Percentiles rank a stretch among this genome's conserved stretches.
These are phyloP conservation scores for Crotalus helleri DNA, from an alignment of 2,113 vertebrate species.

Conservation along the genomic window DNA sequence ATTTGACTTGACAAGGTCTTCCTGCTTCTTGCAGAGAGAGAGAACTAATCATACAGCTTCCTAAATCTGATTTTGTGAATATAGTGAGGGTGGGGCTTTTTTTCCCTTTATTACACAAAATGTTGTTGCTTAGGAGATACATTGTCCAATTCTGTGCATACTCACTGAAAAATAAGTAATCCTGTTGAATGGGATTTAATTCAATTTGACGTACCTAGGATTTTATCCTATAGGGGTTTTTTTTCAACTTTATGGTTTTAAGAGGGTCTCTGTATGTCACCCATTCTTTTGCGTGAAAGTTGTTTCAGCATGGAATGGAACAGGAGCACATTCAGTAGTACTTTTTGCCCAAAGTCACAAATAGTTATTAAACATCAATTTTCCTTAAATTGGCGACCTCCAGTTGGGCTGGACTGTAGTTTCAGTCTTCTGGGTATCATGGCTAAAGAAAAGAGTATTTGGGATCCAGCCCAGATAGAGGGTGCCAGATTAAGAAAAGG, in stretches of 20 bases:
- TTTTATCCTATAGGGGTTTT: neutral
- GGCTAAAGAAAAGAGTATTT: neutral
- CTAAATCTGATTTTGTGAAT: conserved; percentile 38
- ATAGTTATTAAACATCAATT: neutral
- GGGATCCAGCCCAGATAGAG: neutral
- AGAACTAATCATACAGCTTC: conserved; percentile 33
- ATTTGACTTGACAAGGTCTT: conserved; percentile 34
- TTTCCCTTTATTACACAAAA: neutral
- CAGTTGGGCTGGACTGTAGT: neutral
- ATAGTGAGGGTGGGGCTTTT: neutral
- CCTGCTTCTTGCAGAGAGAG: conserved; percentile 23
- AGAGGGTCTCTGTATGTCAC: neutral
- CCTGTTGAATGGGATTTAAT: neutral
- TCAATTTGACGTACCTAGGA: neutral
- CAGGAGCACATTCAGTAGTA: neutral
- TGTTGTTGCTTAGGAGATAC: conserved; percentile 6
- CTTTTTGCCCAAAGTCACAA: neutral
- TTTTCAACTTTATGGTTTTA: neutral
- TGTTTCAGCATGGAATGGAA: neutral
- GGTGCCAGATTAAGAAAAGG: neutral
- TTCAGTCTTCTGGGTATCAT: neutral
- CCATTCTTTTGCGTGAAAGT: neutral
- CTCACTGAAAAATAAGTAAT: neutral
- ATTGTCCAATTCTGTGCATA: neutral
- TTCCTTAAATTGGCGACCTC: neutral